Evolutionary conservation across 2,113 vertebrate genomes (phyloP).

Genomic region (Pipra filicauda): DNA sequence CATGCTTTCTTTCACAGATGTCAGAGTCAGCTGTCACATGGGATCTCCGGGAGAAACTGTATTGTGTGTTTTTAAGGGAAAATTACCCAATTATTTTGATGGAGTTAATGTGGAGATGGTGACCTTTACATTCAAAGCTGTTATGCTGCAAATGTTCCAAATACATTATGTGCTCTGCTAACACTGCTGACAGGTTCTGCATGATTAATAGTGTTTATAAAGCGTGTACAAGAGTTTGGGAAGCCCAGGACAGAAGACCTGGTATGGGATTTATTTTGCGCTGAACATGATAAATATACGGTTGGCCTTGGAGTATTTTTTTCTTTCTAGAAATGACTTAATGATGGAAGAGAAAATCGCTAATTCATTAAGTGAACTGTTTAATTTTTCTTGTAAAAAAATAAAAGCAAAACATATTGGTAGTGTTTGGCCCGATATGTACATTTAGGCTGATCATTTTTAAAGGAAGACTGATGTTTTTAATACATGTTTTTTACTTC

Average conservation of each 20-base stretch:
- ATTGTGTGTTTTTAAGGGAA: conserved; percentile 66
- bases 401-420: background rate
- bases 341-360: conserved; percentile 55
- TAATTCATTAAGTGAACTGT: conserved; percentile 45
- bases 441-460: conserved; percentile 3
- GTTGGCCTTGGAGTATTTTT: conserved; percentile 21
- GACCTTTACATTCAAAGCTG: conserved; percentile 62
- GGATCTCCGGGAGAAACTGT: conserved; percentile 4
- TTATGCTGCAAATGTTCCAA: conserved; percentile 59
- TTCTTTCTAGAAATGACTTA: conserved; percentile 31
- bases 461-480: conserved; percentile 24
- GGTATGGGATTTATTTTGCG: conserved; percentile 47
- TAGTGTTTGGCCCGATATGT: background rate
- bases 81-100: conserved; percentile 59
- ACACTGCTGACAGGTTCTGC: conserved; percentile 29
- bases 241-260: conserved; percentile 52
- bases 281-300: conserved; percentile 46
- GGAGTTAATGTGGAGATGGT: conserved; percentile 62
- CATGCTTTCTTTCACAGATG: conserved; percentile 54
- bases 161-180: conserved; percentile 31
- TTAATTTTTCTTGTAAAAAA: conserved; percentile 50
- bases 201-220: conserved; percentile 64
- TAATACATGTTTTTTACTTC: conserved; percentile 15
- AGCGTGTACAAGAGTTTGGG: conserved; percentile 20
- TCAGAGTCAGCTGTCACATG: conserved; percentile 13